A percentile compares a stretch with the other conserved stretches of the same genome.
Conservation (phyloP, 2,113 vertebrate species). For the Anoplopoma fimbria region DNA sequence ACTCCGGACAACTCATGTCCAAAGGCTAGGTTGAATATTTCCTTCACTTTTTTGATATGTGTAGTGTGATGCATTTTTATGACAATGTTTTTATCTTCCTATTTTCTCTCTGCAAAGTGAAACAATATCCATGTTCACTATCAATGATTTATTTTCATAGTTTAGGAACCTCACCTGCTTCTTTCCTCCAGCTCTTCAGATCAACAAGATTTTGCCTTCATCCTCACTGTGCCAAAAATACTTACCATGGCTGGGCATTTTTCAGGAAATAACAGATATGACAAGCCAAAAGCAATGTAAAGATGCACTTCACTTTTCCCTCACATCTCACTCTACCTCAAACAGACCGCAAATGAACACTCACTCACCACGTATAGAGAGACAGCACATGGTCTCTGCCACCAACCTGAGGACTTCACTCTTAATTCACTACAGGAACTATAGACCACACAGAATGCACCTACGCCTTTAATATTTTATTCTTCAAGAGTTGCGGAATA, state of each 20-base stretch:
- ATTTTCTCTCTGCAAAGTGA: background rate
- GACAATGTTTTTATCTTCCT: background rate
- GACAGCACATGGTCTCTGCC: constrained; percentile 30
- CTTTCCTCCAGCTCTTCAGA: constrained; percentile 54
- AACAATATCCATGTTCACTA: constrained; percentile 4
- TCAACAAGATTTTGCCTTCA: constrained; percentile 32
- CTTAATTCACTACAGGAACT: constrained; percentile 12
- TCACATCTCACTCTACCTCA: constrained; percentile 41
- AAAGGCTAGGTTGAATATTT: constrained; percentile 17
- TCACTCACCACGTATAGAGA: constrained; percentile 21
- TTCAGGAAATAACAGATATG: constrained; percentile 16
- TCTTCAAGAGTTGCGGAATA: constrained; percentile 16
- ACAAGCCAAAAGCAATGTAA: constrained; percentile 28
- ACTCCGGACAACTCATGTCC: background rate
- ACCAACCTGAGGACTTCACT: constrained; percentile 15
- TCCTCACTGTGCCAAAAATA: constrained; percentile 60
- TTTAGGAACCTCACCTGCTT: constrained; percentile 58
- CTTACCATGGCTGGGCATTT: background rate
- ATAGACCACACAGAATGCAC: constrained; percentile 7
- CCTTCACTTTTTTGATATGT: constrained; percentile 20
- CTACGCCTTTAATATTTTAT: background rate
- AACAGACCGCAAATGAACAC: constrained; percentile 27
- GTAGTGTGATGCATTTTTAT: constrained; percentile 19
- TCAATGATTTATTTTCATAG: constrained; percentile 12
- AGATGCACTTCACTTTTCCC: constrained; percentile 39